Percentiles rank a stretch among this genome's conserved stretches.
Conservation (phyloP, 2,113 vertebrate genomes). For the Amia ocellicauda region DNA sequence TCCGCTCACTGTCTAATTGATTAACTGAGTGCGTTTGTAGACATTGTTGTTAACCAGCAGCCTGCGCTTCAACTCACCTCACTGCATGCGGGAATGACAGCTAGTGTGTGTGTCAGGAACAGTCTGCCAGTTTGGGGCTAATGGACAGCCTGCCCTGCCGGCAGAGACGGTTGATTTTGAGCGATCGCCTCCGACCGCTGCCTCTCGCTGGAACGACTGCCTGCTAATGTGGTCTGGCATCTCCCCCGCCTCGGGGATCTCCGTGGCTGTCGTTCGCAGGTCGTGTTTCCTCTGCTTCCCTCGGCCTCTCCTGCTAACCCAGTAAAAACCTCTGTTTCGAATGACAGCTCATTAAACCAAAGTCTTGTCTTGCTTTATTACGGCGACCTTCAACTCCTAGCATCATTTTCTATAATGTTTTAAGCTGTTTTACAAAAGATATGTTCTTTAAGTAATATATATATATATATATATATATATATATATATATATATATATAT, state of each 20-base stretch:
- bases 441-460: too few species aligned
- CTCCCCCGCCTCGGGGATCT: slow-evolving; percentile 45
- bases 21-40: neutral
- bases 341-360: too few species aligned
- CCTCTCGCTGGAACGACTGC: slow-evolving; percentile 39
- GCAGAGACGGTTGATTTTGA: slow-evolving; percentile 41
- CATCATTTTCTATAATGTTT: slow-evolving; percentile 28
- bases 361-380: too few species aligned
- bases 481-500: too few species aligned
- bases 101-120: slow-evolving; percentile 19
- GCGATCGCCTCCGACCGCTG: slow-evolving; percentile 38
- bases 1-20: neutral
- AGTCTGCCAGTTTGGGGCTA: slow-evolving; percentile 41
- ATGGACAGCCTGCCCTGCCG: slow-evolving; percentile 29
- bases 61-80: slow-evolving; percentile 15
- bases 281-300: slow-evolving; percentile 44
- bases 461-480: too few species aligned
- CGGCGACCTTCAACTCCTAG: too few species aligned
- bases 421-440: slow-evolving; percentile 25
- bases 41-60: neutral
- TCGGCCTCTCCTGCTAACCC: slow-evolving; percentile 50
- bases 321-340: too few species aligned
- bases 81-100: slow-evolving; percentile 15
- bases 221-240: slow-evolving; percentile 51
- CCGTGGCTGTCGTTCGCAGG: slow-evolving; percentile 47